A percentile compares a stretch with the other conserved stretches of the same genome.
Conservation (phyloP, 2,797 vertebrate species). For the Loriculus beryllinus region DNA sequence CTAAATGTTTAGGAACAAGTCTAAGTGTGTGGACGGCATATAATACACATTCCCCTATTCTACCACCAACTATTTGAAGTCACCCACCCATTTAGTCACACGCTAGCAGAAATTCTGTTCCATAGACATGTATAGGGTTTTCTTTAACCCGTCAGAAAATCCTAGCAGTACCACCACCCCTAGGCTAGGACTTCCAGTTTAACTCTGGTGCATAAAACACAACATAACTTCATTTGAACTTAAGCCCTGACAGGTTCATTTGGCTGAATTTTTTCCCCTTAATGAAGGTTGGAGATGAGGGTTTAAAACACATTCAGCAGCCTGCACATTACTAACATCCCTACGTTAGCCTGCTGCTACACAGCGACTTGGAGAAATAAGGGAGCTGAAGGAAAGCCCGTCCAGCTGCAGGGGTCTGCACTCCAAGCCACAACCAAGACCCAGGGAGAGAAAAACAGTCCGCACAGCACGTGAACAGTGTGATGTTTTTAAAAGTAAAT, state of each 20-base stretch:
- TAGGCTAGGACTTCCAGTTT: background rate
- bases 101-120: background rate
- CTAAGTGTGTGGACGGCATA: too few relatives aligned
- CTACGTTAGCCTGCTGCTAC: accelerated
- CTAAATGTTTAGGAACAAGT: background rate
- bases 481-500: background rate
- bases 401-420: background rate
- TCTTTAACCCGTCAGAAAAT: background rate
- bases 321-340: too few relatives aligned
- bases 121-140: accelerated
- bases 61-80: background rate
- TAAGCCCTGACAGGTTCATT: background rate
- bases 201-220: background rate
- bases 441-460: background rate
- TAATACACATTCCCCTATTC: background rate
- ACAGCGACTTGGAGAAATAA: background rate
- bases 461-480: background rate
- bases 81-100: background rate
- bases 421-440: accelerated
- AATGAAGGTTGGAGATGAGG: background rate
- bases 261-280: too few relatives aligned
- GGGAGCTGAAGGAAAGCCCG: background rate
- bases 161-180: background rate
- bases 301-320: background rate
- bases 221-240: background rate